A percentile compares a stretch with the other conserved stretches of the same genome.
These are phyloP conservation scores for Anastrepha ludens DNA, from an alignment of 1,140 invertebrate genomes.

Conservation along the genomic window DNA sequence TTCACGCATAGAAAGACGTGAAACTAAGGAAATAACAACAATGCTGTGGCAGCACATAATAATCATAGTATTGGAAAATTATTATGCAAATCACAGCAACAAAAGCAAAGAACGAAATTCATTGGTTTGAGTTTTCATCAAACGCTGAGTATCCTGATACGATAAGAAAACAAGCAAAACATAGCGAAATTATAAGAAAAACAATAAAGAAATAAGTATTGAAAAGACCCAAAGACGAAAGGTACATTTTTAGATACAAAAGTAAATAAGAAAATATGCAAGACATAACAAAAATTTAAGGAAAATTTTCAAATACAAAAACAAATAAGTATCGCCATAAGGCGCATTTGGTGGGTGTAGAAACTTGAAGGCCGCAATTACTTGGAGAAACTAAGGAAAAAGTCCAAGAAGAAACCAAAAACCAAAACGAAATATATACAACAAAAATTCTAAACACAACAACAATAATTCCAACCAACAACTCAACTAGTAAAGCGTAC, in stretches of 20 bases:
- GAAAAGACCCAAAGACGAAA: background rate
- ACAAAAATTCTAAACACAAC: conserved; percentile 21
- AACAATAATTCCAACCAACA: background rate
- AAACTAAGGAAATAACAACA: background rate
- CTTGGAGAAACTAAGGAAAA: background rate
- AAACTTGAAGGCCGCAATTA: background rate
- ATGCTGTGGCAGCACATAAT: too few species aligned
- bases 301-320: background rate
- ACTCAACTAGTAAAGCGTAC: background rate
- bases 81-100: background rate
- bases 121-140: background rate
- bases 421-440: background rate
- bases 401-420: background rate
- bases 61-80: background rate
- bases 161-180: too few species aligned
- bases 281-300: too few species aligned
- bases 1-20: background rate
- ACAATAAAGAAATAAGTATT: background rate
- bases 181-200: background rate
- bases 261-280: too few species aligned
- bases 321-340: background rate
- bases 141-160: too few species aligned
- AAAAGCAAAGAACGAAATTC: background rate
- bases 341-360: background rate
- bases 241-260: too few species aligned